Conservation (phyloP, 2,888 invertebrate species). For the Ennomos erosarius region DNA sequence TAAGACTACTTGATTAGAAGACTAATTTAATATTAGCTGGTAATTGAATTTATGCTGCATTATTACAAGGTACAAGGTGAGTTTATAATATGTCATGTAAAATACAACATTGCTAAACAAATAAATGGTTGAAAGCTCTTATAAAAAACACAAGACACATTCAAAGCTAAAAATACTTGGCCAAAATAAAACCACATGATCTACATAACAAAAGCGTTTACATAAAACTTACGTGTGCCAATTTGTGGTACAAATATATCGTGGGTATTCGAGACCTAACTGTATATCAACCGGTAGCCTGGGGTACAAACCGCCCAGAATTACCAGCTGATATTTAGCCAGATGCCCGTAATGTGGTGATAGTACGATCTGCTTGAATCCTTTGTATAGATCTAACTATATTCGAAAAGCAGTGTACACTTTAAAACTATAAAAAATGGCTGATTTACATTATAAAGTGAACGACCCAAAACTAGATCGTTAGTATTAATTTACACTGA, state of each 20-base stretch:
- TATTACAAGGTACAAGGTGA: too few relatives aligned
- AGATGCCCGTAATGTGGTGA: slow-evolving; percentile 40
- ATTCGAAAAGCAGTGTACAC: slow-evolving; percentile 2
- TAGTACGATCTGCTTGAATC: slow-evolving; percentile 9
- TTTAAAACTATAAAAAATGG: neutral
- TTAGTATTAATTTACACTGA: too few relatives aligned
- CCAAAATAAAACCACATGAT: slow-evolving; percentile 38
- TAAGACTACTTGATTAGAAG: too few relatives aligned
- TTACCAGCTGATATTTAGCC: slow-evolving; percentile 99
- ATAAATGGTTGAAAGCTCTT: slow-evolving; percentile 3
- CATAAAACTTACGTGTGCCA: slow-evolving; percentile 68
- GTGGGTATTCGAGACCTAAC: slow-evolving; percentile 59
- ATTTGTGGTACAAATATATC: slow-evolving; percentile 39
- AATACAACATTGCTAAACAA: slow-evolving; percentile 7
- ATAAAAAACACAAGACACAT: slow-evolving; percentile 47
- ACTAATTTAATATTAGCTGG: too few relatives aligned
- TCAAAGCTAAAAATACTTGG: slow-evolving; percentile 43
- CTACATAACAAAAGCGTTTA: slow-evolving; percentile 47
- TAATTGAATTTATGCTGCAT: too few relatives aligned
- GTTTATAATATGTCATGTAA: neutral
- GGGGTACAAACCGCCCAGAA: slow-evolving; percentile 92
- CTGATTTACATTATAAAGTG: too few relatives aligned
- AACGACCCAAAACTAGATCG: too few relatives aligned
- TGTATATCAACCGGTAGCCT: slow-evolving; percentile 95
- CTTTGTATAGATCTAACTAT: slow-evolving; percentile 6